Evolutionary conservation across 2,113 vertebrate genomes (phyloP), one percentile per base, ranked within the genome.

Genomic region (Struthidea cinerea): DNA sequence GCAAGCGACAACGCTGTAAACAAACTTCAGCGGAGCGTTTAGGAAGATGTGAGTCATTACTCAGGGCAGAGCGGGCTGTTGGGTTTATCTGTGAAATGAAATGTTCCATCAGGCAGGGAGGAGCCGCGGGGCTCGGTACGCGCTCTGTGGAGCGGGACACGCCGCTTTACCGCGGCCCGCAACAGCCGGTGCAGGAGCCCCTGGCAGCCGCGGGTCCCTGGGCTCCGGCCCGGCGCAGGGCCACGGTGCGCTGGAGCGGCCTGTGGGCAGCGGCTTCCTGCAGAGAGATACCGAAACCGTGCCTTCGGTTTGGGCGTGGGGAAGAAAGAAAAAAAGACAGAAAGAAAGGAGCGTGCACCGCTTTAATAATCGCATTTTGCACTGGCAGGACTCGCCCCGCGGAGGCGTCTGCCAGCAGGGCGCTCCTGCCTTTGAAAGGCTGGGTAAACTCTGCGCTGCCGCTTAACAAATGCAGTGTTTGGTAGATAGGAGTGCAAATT

Each of bases 1-100:
- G 87, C 76, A 76, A 92, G 69, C 13, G 7, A 26, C 84, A 6
- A 15, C 15, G 42, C 61, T 56, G 94, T 95, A 97, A 96, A 95
- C 94, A 95, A 89, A 93, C 84, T 95, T 76, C 41, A 91, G 5
- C 30, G 1, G 71, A 86, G 94, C 60, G 64, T 84, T 95, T 61
- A 32, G 91, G 91, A 95, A 95, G 86, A 88, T 90, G 68, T 93
- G 93, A 97, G 81, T 96, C 94, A 96, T 21, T 64, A 16, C 42
- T 59, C 16, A 10, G 90, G 53, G 83, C 33, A 90, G 32, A 68
- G 88, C 11, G 69, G 53, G 95, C 80, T 78, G 39, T 3, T 52
- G 92, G 70, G 61, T 90, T 92, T 91, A 44, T 89, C 91, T 76
- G 16, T 33, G 71, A 39, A 42, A 24, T n/a, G 71, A 59, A 69